A percentile compares a stretch with the other conserved stretches of the same genome.
These are phyloP conservation scores for Thinocorus orbignyianus DNA, from an alignment of 2,113 vertebrate species.

Conservation along the genomic window DNA sequence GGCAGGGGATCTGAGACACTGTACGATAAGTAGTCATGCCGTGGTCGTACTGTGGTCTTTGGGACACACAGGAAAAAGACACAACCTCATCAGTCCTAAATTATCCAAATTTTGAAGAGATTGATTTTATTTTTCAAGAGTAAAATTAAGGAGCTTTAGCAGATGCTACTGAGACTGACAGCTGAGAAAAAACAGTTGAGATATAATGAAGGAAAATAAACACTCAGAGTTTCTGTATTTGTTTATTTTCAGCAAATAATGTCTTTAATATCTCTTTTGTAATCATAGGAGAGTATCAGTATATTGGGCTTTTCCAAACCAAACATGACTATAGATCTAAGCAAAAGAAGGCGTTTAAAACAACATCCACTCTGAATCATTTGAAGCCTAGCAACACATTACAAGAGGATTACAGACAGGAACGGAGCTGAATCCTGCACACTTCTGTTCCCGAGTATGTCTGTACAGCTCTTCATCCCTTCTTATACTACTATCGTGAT, in stretches of 20 bases:
- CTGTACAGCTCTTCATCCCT: background rate
- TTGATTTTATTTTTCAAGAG: background rate
- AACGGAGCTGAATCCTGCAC: background rate
- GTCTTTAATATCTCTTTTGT: background rate
- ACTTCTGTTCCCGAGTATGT: fast-evolving
- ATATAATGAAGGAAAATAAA: background rate
- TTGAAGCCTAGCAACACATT: background rate
- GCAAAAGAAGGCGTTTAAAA: background rate
- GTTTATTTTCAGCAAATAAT: background rate
- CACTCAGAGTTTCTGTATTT: background rate
- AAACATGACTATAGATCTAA: background rate
- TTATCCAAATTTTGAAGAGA: background rate
- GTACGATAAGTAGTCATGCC: background rate
- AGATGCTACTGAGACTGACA: background rate
- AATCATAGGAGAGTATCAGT: background rate
- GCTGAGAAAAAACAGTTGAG: background rate
- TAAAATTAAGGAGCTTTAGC: background rate
- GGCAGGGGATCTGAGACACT: background rate
- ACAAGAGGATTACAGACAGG: background rate
- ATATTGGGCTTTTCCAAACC: background rate
- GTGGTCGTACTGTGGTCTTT: background rate
- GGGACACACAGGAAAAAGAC: background rate
- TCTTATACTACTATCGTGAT: background rate
- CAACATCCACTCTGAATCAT: background rate
- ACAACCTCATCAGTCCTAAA: background rate